These are phyloP conservation scores for Pardosa pseudoannulata DNA, from an alignment of 2,888 invertebrate species.

Conservation along the genomic window DNA sequence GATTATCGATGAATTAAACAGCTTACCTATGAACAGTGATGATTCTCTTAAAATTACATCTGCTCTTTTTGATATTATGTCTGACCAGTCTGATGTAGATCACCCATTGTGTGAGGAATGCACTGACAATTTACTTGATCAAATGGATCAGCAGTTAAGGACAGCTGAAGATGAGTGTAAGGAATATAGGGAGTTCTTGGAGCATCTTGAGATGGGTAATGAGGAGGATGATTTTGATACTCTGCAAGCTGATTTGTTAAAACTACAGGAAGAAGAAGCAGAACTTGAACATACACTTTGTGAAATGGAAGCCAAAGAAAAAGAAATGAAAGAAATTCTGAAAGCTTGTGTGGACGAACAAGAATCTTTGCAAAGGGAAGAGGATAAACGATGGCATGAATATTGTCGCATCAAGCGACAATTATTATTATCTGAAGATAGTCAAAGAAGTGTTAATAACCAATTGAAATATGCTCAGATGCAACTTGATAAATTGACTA, in stretches of 20 bases:
- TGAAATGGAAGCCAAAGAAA: constrained; percentile 85
- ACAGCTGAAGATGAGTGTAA: constrained; percentile 77
- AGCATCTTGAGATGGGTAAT: constrained; percentile 73
- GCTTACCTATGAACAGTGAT: constrained; percentile 41
- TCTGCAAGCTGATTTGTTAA: constrained; percentile 89
- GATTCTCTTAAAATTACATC: constrained; percentile 83
- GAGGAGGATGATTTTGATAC: constrained; percentile 84
- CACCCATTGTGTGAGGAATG: constrained; percentile 98
- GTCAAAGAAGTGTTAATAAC: constrained; percentile 80
- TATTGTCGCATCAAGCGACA: constrained; percentile 91
- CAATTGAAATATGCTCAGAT: constrained; percentile 80
- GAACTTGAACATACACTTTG: constrained; percentile 86
- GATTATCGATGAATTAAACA: constrained; percentile 85
- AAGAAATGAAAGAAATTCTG: constrained; percentile 84
- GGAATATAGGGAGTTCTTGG: constrained; percentile 79
- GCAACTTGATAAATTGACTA: constrained; percentile 92
- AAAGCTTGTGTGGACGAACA: constrained; percentile 80
- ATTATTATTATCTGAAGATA: constrained; percentile 90
- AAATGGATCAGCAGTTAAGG: constrained; percentile 90
- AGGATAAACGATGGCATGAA: constrained; percentile 89
- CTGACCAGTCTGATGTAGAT: constrained; percentile 94
- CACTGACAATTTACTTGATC: constrained; percentile 90
- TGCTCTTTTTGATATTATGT: constrained; percentile 91
- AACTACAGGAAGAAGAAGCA: constrained; percentile 79
- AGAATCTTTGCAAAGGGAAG: constrained; percentile 84